phyloP scores from a whole-genome alignment of 2,113 vertebrate species.

The Plectropomus leopardus region DNA sequence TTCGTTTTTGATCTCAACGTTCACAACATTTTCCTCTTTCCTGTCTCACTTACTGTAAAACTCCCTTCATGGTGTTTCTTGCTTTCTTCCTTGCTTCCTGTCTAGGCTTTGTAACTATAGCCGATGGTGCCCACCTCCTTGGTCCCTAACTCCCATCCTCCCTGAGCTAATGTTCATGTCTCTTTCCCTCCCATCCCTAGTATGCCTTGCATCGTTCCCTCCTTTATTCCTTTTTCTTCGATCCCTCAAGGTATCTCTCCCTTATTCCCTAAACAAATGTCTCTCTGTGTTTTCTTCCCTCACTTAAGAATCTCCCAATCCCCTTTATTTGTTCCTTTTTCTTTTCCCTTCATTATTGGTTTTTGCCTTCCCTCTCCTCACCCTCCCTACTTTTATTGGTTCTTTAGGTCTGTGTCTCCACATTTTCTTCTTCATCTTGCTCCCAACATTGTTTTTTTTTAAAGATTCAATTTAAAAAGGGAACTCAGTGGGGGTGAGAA shows the following conservation, averaged over 20 bases:
- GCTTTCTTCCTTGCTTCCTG: constrained; percentile 3
- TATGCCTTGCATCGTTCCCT: neutral
- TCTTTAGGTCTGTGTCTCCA: constrained; percentile 8
- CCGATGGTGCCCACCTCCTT: constrained; percentile 1
- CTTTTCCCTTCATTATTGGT: constrained; percentile 32
- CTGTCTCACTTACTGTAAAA: neutral
- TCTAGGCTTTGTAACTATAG: constrained; percentile 59
- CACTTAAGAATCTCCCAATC: constrained; percentile 13
- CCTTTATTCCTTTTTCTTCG: constrained; percentile 10
- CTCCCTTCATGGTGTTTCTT: constrained; percentile 30
- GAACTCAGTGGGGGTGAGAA: constrained; percentile 24
- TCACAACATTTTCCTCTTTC: neutral
- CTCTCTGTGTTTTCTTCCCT: constrained; percentile 21
- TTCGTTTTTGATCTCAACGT: constrained; percentile 42
- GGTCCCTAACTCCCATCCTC: constrained; percentile 48
- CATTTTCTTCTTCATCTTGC: constrained; percentile 15
- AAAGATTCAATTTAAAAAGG: constrained; percentile 47
- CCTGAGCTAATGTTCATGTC: constrained; percentile 49
- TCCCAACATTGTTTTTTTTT: constrained; percentile 36
- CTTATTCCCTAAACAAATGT: constrained; percentile 52
- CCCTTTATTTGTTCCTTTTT: constrained; percentile 25
- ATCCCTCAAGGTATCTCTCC: constrained; percentile 28
- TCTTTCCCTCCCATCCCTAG: constrained; percentile 6
- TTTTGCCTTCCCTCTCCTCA: constrained; percentile 17
- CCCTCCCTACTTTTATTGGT: constrained; percentile 31